Conservation (phyloP, 2,113 vertebrate species). For the Pteropus alecto region DNA sequence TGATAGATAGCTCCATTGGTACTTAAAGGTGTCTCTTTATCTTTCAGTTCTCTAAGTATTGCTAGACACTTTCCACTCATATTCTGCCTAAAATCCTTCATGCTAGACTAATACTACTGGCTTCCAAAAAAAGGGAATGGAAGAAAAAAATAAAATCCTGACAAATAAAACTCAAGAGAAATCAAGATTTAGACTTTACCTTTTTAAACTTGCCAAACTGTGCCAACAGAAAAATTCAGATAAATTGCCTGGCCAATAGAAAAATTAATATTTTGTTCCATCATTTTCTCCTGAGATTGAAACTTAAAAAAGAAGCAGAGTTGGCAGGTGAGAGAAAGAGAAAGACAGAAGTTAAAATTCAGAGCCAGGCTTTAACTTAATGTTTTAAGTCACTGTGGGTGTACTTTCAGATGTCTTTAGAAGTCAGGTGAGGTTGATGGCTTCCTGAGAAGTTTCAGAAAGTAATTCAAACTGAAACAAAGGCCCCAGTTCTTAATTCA, state of each 20-base stretch:
- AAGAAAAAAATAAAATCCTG: background rate
- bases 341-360: background rate
- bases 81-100: background rate
- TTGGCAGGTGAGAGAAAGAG: background rate
- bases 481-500: background rate
- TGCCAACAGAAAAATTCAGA: background rate
- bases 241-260: background rate
- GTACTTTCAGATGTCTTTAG: background rate
- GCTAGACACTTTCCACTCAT: background rate
- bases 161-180: background rate
- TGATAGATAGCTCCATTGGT: background rate
- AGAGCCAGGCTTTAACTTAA: background rate
- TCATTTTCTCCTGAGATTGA: background rate
- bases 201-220: background rate
- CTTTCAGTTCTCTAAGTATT: background rate
- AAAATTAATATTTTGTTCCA: background rate
- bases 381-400: background rate
- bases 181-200: background rate
- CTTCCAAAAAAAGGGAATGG: background rate
- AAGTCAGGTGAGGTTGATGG: background rate
- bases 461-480: slow-evolving; percentile 57
- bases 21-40: background rate
- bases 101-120: background rate
- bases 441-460: slow-evolving; percentile 42
- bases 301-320: background rate